phyloP scores from a whole-genome alignment of 1,140 invertebrate species.

The Drosophila tsacasi region DNA sequence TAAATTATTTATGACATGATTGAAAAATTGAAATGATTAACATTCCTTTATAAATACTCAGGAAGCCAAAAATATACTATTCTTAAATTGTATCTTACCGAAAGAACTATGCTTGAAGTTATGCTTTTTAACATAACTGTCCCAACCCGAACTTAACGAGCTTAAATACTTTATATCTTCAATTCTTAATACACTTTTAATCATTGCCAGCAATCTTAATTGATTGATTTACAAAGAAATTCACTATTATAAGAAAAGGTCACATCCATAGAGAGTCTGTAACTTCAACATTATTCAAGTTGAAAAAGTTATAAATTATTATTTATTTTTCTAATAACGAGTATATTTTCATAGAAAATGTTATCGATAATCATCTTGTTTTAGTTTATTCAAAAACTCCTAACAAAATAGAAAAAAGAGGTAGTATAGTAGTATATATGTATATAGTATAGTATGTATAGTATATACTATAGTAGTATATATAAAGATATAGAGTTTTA shows the following conservation, averaged over 20 bases:
- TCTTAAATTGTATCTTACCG: background rate
- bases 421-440: too few relatives aligned
- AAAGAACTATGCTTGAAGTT: background rate
- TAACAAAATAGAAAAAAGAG: too few relatives aligned
- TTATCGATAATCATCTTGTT: too few relatives aligned
- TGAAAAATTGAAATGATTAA: background rate
- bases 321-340: background rate
- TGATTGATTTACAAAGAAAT: background rate
- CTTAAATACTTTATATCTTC: background rate
- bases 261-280: background rate
- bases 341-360: background rate
- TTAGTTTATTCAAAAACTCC: too few relatives aligned
- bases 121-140: background rate
- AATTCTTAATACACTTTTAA: background rate
- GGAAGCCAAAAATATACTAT: background rate
- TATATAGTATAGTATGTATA: background rate
- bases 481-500: too few relatives aligned
- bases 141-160: background rate
- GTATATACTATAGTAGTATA: too few relatives aligned
- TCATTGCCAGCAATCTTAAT: background rate
- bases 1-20: background rate
- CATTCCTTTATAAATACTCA: background rate
- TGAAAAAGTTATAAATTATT: background rate
- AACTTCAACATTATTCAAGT: background rate
- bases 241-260: background rate